These are phyloP conservation scores for Leptinotarsa rubiginosa DNA, from an alignment of 2,888 invertebrate species.

Conservation along the genomic window DNA sequence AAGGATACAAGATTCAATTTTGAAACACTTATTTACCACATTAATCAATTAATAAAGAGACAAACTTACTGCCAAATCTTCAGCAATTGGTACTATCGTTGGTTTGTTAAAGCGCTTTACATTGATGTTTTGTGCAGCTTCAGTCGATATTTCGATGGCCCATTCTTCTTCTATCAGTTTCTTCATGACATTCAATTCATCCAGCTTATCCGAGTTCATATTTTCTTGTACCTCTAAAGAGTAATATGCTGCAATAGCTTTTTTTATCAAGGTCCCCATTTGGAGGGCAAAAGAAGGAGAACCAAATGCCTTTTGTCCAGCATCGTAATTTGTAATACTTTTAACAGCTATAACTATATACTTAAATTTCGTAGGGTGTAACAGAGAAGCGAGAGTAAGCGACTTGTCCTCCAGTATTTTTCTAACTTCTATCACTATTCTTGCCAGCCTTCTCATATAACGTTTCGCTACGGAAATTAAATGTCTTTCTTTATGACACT, in stretches of 20 bases:
- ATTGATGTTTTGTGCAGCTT: slow-evolving; percentile 36
- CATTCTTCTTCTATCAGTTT: slow-evolving; percentile 25
- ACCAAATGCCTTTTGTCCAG: slow-evolving; percentile 13
- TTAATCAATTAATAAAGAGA: neutral
- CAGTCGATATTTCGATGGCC: slow-evolving; percentile 27
- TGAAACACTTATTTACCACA: neutral
- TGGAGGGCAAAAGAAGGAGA: slow-evolving; percentile 38
- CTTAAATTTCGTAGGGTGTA: slow-evolving; percentile 19
- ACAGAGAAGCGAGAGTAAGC: neutral
- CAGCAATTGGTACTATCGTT: slow-evolving; percentile 36
- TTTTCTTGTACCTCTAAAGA: slow-evolving; percentile 31
- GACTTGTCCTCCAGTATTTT: neutral
- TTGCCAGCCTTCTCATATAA: neutral
- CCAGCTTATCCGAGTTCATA: neutral
- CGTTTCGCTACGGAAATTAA: slow-evolving; percentile 38
- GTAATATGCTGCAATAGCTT: slow-evolving; percentile 29
- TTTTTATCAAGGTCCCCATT: slow-evolving; percentile 39
- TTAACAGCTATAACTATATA: slow-evolving; percentile 13
- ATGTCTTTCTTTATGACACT: slow-evolving; percentile 43
- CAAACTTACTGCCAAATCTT: slow-evolving; percentile 36
- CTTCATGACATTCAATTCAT: slow-evolving; percentile 22
- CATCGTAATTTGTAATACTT: slow-evolving; percentile 21
- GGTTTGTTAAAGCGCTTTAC: slow-evolving; percentile 42
- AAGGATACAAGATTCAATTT: neutral
- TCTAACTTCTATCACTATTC: slow-evolving; percentile 11